Base-by-base conservation (phyloP, 2,888 invertebrate species). In the Drosophila ezoana region DNA sequence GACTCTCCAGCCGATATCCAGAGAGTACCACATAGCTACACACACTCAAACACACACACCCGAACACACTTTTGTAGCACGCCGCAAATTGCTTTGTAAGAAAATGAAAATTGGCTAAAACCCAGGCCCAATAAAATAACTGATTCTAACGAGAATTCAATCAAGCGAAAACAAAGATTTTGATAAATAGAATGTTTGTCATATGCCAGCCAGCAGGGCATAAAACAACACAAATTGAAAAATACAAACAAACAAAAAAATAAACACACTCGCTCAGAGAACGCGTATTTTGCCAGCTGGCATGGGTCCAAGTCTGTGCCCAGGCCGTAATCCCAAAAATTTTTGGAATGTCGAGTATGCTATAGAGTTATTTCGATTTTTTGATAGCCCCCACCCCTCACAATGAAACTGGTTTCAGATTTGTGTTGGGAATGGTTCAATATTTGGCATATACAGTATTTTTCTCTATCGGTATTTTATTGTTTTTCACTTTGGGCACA, bases 361-460 rank as follows among this genome's bases (percentile, higher is more conserved):
- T 20, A 33, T 43, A 56, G 41, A 28, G 28, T 28, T 28, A 41
- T 51, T 66, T 69, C 58, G 35, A 48, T 47, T 52, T 33, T 47
- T 48, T 35, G 33, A 38, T 57, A 65, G 14, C 32, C 68, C 68
- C 71, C 28, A 28, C 28, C 28, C 28, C 28, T 28, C 28, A 28
- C 28, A 49, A 75, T 62, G 53, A 79, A 76, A 81, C 73, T 82
- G 81, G 81, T 82, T 82, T 82, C 81, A 82, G 57, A 48, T 73
- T 76, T 82, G 18, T 33, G 56, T 67, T 68, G 73, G 72, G 62
- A 52, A 59, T 61, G 48, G 56, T 51, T 67, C 47, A 49, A 58
- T 44, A 43, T 38, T 66, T 51, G 57, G 52, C 35, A 51, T 28
- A 45, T 14, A 44, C 58, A 28, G 8, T 48, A 32, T 52, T 38